Base-by-base conservation (phyloP, 2,888 invertebrate genomes). In the Dione vanillae region DNA sequence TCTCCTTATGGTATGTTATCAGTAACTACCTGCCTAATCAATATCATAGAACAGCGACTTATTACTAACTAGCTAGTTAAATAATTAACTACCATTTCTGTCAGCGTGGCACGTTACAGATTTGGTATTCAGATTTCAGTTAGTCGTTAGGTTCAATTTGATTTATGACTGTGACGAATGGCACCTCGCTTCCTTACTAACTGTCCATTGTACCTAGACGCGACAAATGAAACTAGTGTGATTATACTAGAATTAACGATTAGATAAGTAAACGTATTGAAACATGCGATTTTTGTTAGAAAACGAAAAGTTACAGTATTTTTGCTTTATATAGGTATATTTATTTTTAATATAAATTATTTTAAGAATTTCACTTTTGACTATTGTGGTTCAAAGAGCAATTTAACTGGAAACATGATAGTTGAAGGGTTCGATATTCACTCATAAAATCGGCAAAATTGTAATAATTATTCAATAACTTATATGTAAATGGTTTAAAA, bases 71-170 rank as follows among this genome's bases (percentile, higher is more conserved):
- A 56, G 11, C 37, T 7, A 40, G 56, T 56, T 56, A 56, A 12
- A 56, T 56, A 56, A 56, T 40, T 45, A 45, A 61, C 45, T 27
- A 27, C 35, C 7, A 56, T 56, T 40, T 61, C 61, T 35, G 35
- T 35, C 45, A 35, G 45, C 45, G 19, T 69, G 74, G 75, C 69
- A 72, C 73, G 67, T 70, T 59, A 49, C 75, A 82, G 81, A 87
- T 88, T 89, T 85, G 83, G 83, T 81, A 88, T 88, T 88, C 87
- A 86, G 83, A 88, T 88, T 89, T 85, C 83, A 85, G 87, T 84
- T 83, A 84, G 84, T 80, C 80, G 81, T 82, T 83, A 80, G 81
- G 77, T 76, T 78, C 79, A 81, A 85, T 86, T 87, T 88, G 85
- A 89, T 89, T 86, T 88, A 89, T 84, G 82, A 78, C 77, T 78